A percentile compares a stretch with the other conserved stretches of the same genome.
Evolutionary conservation across 2,113 vertebrate genomes (phyloP).

Genomic region (Zosterops lateralis): DNA sequence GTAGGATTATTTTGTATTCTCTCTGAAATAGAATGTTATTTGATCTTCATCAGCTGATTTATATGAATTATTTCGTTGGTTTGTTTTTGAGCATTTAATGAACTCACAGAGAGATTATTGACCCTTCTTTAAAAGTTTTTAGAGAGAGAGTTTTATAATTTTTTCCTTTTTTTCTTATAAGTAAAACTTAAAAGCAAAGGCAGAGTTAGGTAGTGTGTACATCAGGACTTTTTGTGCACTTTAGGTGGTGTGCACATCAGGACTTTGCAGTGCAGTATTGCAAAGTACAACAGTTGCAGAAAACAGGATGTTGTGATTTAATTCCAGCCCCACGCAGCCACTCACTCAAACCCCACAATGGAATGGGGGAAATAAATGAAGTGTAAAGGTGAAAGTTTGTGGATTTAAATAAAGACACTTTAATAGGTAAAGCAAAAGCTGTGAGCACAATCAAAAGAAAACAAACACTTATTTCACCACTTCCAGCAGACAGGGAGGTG

Average conservation of each 20-base stretch:
- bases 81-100: slow-evolving; percentile 29
- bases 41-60: slow-evolving; percentile 50
- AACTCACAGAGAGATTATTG: slow-evolving; percentile 10
- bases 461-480: too few relatives aligned
- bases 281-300: background rate
- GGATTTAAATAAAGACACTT: too few relatives aligned
- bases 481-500: too few relatives aligned
- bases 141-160: too few relatives aligned
- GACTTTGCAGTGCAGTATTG: background rate
- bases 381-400: background rate
- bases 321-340: background rate
- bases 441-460: too few relatives aligned
- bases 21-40: slow-evolving; percentile 49
- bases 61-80: slow-evolving; percentile 34
- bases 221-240: background rate
- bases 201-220: background rate
- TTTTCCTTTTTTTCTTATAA: background rate
- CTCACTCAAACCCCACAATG: background rate
- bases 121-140: background rate
- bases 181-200: background rate
- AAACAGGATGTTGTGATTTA: background rate
- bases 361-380: background rate
- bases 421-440: too few relatives aligned
- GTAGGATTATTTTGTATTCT: slow-evolving; percentile 51
- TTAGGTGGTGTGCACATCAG: background rate